Evolutionary conservation across 2,888 invertebrate species (phyloP).

Genomic region (Sesamia inferens): DNA sequence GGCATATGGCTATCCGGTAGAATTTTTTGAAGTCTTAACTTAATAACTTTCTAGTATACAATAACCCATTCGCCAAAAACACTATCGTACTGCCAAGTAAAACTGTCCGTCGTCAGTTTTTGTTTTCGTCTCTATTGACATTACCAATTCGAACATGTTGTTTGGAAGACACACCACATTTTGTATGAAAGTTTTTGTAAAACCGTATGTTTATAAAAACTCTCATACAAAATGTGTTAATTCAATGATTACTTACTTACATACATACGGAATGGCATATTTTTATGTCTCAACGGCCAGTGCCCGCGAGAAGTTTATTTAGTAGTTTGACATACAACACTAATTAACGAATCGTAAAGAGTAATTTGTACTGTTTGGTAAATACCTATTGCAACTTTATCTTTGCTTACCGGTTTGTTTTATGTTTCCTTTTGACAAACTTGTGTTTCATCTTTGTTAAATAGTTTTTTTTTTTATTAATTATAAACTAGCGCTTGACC

Average conservation of each 20-base stretch:
- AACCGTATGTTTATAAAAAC: conserved; percentile 17
- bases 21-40: too few species aligned
- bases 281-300: conserved; percentile 45
- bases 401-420: conserved; percentile 30
- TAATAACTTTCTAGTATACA: background rate
- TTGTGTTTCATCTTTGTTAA: background rate
- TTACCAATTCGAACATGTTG: conserved; percentile 51
- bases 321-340: conserved; percentile 56
- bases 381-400: conserved; percentile 61
- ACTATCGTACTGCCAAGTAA: conserved; percentile 18
- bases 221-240: conserved; percentile 15
- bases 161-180: conserved; percentile 11
- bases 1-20: too few species aligned
- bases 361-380: conserved; percentile 57
- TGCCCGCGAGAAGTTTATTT: conserved; percentile 43
- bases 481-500: too few species aligned
- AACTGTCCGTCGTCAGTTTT: conserved; percentile 37
- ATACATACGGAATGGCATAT: conserved; percentile 44
- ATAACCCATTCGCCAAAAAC: conserved; percentile 14
- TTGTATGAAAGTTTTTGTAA: conserved; percentile 60
- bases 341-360: conserved; percentile 62
- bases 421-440: conserved; percentile 20
- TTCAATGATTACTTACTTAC: conserved; percentile 50
- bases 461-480: too few species aligned
- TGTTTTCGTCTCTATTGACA: conserved; percentile 56